phyloP scores from a whole-genome alignment of 2,113 vertebrate genomes.

The Pseudorectes ferrugineus region DNA sequence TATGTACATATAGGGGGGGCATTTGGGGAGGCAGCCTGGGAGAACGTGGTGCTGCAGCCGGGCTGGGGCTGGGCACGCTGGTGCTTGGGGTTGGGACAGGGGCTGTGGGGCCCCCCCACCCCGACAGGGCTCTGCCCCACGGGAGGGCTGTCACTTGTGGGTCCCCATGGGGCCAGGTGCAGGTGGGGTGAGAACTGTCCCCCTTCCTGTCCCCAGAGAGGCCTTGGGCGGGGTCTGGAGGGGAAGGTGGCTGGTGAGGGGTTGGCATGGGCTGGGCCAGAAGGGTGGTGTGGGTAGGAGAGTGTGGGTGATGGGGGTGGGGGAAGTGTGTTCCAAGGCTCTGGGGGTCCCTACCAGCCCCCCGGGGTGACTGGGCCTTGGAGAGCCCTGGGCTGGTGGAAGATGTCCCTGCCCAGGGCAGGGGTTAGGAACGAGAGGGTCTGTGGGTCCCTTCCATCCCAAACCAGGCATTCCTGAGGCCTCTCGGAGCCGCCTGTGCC shows the following conservation, averaged over 20 bases:
- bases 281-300: not conserved
- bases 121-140: not conserved
- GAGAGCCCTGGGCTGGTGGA: not conserved
- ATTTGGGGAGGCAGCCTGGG: not conserved
- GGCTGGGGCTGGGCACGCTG: not conserved
- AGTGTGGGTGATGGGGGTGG: not conserved
- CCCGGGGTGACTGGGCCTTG: not conserved
- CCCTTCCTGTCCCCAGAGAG: not conserved
- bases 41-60: not conserved
- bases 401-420: not conserved
- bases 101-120: not conserved
- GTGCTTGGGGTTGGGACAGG: accelerated
- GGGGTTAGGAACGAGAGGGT: not conserved
- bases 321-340: not conserved
- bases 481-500: not conserved
- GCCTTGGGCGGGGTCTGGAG: not conserved
- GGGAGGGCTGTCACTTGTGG: not conserved
- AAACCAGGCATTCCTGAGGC: not conserved
- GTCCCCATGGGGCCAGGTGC: not conserved
- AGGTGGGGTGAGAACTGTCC: not conserved
- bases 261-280: not conserved
- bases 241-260: not conserved
- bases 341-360: not conserved
- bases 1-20: slow-evolving; percentile 43
- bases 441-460: not conserved